Evolutionary conservation across 2,113 vertebrate genomes (phyloP), one percentile per base, ranked within the genome.

Genomic region (Pseudolaguvia tuberculata): DNA sequence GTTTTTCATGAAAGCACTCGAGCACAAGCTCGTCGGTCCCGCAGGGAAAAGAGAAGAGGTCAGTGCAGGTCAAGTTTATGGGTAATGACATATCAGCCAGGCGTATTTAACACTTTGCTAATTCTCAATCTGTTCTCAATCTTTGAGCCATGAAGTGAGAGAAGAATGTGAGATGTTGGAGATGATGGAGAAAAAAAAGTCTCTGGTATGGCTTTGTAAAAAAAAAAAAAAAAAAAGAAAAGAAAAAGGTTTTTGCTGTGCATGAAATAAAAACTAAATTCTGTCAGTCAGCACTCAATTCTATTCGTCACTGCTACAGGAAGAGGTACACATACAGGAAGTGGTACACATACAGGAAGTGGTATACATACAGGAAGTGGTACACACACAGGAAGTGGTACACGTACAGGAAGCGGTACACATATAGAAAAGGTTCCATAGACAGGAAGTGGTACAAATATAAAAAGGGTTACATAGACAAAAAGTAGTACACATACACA

Each of bases 1-100:
- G 94, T 94, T 99, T 98, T 99, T 97, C 94, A 96, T 94, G 94
- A 93, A 96, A 98, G 91, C 95, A 88, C 90, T 96, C 92, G 94
- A 93, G 93, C 95, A 94, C 89, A 91, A 91, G 84, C 83, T 89
- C 56, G 45, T 18, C 27, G 13, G 71, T 51, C 77, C 92, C 94
- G 90, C 91, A 83, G 81, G 95, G 94, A 95, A 96, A 89, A 87
- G 89, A 88, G 86, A 83, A 86, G 85, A 88, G 91, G 89, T 90
- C 88, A 88, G 85, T 20, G 83, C 84, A 91, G 96, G 96, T 94
- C 95, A 97, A 94, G 91, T 95, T 94, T 94, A 94, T 94, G 90
- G 90, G 93, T 98, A 96, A 99, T 98, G 94, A 97, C 94, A 95
- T 98, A 91, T 94, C 93, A 92, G 91, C 88, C 87, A 79, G 89